Evolutionary conservation across 2,113 vertebrate genomes (phyloP).

Genomic region (Raja brachyura): DNA sequence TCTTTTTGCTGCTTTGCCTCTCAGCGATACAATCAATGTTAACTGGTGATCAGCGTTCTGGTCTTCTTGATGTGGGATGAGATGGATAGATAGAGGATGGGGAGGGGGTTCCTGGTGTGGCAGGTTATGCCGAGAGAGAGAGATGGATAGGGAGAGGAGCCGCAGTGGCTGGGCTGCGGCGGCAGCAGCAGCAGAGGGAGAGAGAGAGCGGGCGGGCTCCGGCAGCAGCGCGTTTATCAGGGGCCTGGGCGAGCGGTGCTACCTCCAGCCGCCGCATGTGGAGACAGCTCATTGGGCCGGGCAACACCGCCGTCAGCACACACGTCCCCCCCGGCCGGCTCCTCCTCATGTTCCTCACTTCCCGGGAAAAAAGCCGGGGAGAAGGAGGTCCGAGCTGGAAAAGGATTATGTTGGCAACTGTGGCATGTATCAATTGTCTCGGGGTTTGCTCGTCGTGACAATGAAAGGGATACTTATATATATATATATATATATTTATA

Average conservation of each 20-base stretch:
- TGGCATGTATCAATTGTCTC: background rate
- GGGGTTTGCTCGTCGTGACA: background rate
- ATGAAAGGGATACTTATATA: background rate
- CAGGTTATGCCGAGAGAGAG: background rate
- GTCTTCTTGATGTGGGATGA: too few relatives aligned
- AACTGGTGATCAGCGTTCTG: background rate
- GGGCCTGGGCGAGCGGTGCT: background rate
- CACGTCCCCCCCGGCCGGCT: background rate
- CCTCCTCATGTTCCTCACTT: conserved; percentile 21
- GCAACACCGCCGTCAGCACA: background rate
- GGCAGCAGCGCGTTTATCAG: conserved; percentile 18
- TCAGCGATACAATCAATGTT: background rate
- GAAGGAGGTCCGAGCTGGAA: background rate
- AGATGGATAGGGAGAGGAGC: background rate
- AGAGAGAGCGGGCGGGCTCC: background rate
- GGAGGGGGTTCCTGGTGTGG: too few relatives aligned
- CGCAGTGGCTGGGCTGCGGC: conserved; percentile 19
- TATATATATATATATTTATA: too few relatives aligned
- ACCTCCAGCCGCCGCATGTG: conserved; percentile 13
- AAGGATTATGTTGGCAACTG: background rate
- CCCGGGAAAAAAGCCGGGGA: background rate
- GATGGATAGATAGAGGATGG: too few relatives aligned
- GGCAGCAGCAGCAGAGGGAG: too few relatives aligned
- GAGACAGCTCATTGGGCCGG: conserved; percentile 21
- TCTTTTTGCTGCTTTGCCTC: background rate